Conservation (phyloP, 2,113 vertebrate genomes). For the Apteryx mantelli region DNA sequence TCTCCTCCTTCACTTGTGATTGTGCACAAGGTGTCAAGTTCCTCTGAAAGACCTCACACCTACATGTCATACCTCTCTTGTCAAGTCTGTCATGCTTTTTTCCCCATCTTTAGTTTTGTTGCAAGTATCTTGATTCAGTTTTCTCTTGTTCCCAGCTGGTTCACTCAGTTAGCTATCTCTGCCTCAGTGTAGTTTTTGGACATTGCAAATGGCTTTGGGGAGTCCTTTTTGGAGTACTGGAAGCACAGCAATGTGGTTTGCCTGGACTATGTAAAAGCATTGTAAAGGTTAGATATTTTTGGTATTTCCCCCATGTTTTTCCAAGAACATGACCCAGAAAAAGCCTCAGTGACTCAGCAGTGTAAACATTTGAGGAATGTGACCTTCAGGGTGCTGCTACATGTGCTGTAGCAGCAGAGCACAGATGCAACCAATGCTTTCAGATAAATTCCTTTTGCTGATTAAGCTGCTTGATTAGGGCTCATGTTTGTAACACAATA, state of each 20-base stretch:
- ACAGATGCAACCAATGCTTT: background rate
- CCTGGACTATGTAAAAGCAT: background rate
- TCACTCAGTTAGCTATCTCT: background rate
- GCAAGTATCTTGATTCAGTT: background rate
- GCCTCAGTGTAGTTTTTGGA: background rate
- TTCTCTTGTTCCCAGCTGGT: background rate
- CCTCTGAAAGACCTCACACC: background rate
- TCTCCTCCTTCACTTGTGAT: background rate
- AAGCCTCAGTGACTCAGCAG: background rate
- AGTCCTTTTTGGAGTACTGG: background rate
- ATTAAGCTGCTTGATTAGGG: background rate
- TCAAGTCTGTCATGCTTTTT: background rate
- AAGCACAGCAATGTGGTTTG: background rate
- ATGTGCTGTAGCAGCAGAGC: background rate
- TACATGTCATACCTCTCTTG: background rate
- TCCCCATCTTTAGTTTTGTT: background rate
- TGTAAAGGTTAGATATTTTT: background rate
- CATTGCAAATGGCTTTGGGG: background rate
- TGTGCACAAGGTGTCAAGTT: background rate
- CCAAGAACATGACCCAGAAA: background rate
- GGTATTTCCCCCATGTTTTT: background rate
- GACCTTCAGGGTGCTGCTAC: background rate
- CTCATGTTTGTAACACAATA: background rate
- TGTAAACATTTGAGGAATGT: background rate
- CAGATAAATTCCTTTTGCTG: background rate